Conservation (phyloP, 2,797 vertebrate species). For the Mormyrops boulengeri region DNA sequence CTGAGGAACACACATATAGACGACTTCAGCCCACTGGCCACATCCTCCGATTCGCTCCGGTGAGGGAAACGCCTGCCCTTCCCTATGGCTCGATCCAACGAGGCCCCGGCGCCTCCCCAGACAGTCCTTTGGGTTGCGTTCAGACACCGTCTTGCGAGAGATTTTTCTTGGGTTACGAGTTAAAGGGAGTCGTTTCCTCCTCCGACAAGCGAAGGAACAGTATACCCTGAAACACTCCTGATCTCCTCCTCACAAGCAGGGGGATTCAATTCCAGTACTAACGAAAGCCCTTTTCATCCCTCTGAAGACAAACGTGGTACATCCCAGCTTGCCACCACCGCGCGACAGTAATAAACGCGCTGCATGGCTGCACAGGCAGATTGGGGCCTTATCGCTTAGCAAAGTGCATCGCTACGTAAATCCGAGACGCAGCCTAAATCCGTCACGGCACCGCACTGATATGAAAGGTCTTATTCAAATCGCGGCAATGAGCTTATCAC, state of each 20-base stretch:
- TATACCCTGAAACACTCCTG: not conserved
- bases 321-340: not conserved
- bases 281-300: constrained; percentile 21
- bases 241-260: constrained; percentile 1
- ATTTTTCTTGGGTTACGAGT: not conserved
- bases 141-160: not conserved
- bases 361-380: constrained; percentile 6
- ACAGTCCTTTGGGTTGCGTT: not conserved
- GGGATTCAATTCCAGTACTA: constrained; percentile 14
- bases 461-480: constrained; percentile 53
- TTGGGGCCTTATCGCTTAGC: constrained; percentile 9
- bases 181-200: not conserved
- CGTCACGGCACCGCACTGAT: constrained; percentile 43
- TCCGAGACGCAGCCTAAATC: constrained; percentile 47
- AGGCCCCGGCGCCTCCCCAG: not conserved
- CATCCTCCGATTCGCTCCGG: not conserved
- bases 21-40: not conserved
- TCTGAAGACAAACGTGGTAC: not conserved
- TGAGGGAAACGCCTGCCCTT: not conserved
- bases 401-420: constrained; percentile 34
- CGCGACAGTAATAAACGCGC: not conserved
- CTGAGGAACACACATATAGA: not conserved
- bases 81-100: not conserved
- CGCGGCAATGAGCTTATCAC: constrained; percentile 51
- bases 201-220: not conserved